These are phyloP conservation scores for Meiosimyza platycephala DNA, from an alignment of 2,888 invertebrate genomes.

Conservation along the genomic window DNA sequence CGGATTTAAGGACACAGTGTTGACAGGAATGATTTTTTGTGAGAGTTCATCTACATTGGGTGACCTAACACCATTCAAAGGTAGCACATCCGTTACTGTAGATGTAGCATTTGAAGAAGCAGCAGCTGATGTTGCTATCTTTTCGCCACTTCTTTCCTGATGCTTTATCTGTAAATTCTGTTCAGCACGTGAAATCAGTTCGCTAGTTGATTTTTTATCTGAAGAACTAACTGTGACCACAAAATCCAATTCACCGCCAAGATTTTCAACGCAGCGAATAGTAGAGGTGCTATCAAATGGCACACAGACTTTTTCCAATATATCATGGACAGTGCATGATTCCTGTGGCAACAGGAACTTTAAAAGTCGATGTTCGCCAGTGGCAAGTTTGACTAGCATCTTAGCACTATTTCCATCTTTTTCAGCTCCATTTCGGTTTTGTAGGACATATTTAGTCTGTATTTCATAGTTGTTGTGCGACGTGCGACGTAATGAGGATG, in stretches of 20 bases:
- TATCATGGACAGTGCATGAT: slow-evolving; percentile 84
- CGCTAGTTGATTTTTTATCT: slow-evolving; percentile 64
- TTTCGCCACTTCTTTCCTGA: slow-evolving; percentile 53
- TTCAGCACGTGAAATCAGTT: slow-evolving; percentile 65
- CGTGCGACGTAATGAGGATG: slow-evolving; percentile 61
- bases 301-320: slow-evolving; percentile 81
- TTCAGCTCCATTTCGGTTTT: slow-evolving; percentile 55
- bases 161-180: slow-evolving; percentile 63
- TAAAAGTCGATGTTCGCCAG: slow-evolving; percentile 80
- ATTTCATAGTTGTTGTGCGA: slow-evolving; percentile 66
- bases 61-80: slow-evolving; percentile 52
- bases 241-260: slow-evolving; percentile 81
- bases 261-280: slow-evolving; percentile 80
- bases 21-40: slow-evolving; percentile 72
- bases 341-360: slow-evolving; percentile 86
- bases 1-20: slow-evolving; percentile 36
- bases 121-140: slow-evolving; percentile 41
- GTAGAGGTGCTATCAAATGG: slow-evolving; percentile 77
- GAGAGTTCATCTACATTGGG: slow-evolving; percentile 69
- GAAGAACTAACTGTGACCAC: slow-evolving; percentile 78
- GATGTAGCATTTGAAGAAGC: slow-evolving; percentile 19
- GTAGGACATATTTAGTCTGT: slow-evolving; percentile 67
- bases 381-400: too few relatives aligned
- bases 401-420: too few relatives aligned
- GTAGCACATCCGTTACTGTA: slow-evolving; percentile 34